Percentiles rank a stretch among this genome's conserved stretches.
phyloP scores from a whole-genome alignment of 2,113 vertebrate species.

The Perca flavescens region DNA sequence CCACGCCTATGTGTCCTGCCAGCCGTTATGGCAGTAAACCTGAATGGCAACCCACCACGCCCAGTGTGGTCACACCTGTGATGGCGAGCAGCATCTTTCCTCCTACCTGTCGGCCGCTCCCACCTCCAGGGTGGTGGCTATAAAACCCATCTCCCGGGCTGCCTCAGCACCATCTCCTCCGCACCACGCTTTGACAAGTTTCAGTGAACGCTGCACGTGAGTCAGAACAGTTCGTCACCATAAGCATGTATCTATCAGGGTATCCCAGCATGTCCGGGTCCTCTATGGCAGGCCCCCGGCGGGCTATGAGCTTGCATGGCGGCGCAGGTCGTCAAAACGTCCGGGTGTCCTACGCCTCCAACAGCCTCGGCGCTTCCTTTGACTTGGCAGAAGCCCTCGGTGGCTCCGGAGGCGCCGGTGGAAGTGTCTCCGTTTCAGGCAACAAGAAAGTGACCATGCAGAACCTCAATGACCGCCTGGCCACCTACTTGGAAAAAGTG shows the following conservation, averaged over 20 bases:
- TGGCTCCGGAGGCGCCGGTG: not conserved
- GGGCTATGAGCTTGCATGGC: slow-evolving; percentile 70
- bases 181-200: not conserved
- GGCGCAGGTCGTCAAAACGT: slow-evolving; percentile 58
- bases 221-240: slow-evolving; percentile 19
- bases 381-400: slow-evolving; percentile 25
- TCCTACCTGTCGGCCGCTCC: slow-evolving; percentile 51
- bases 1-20: slow-evolving; percentile 12
- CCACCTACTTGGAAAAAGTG: slow-evolving; percentile 83
- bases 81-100: slow-evolving; percentile 20
- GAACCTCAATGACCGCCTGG: slow-evolving; percentile 86
- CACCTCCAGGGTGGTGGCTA: slow-evolving; percentile 18
- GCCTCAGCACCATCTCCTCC: slow-evolving; percentile 31
- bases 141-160: slow-evolving; percentile 41
- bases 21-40: slow-evolving; percentile 11
- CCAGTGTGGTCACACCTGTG: slow-evolving; percentile 52
- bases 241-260: slow-evolving; percentile 4
- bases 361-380: slow-evolving; percentile 42
- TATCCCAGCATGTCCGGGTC: slow-evolving; percentile 40
- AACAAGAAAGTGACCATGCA: slow-evolving; percentile 84
- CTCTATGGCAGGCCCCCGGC: not conserved
- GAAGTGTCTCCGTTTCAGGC: fast-evolving
- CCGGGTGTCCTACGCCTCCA: slow-evolving; percentile 70
- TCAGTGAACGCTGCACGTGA: not conserved
- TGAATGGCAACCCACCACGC: slow-evolving; percentile 38